Evolutionary conservation across 2,888 invertebrate species (phyloP), one percentile per base, ranked within the genome.

Genomic region (Cryptophagus acutangulus): DNA sequence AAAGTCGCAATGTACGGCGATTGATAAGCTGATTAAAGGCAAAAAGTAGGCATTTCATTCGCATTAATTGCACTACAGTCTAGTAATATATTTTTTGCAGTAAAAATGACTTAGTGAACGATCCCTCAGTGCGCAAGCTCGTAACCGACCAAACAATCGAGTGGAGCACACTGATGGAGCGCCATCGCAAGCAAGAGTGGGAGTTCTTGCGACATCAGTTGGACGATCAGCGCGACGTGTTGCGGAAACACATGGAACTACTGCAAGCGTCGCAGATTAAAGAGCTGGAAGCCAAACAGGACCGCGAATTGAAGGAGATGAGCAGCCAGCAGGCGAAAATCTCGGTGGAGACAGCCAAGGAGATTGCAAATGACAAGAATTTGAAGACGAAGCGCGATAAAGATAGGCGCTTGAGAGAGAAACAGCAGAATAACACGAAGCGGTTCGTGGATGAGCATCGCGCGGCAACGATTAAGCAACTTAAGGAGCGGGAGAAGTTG

Each of bases 341-440:
- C 58, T 95, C 95, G 35, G 92, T 99, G 56, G 99, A 99, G 69
- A 95, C 96, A 13, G 90, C 90, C 64, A 91, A 91, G 71, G 92
- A 91, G 69, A 62, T 69, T 13, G 83, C 86, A 64, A 90, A 88
- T 68, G 99, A 99, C 69, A 97, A 97, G 72, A 89, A 90, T 0
- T 76, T 99, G 40, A 87, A 95, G 70, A 96, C 95, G 41, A 94
- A 97, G 61, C 93, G 92, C 45, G 99, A 99, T 68, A 90, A 93
- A 59, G 99, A 99, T 66, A 80, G 95, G 29, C 78, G 95, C 30
- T 76, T 95, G 40, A 76, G 90, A 17, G 94, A 97, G 71, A 92
- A 96, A 69, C 94, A 95, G 61, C 93, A 95, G 65, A 96, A 95
- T 67, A 96, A 96, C 67, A 94, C 93, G 38, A 96, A 96, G 71